phyloP scores from a whole-genome alignment of 2,888 invertebrate species.

The Microchrysa polita region DNA sequence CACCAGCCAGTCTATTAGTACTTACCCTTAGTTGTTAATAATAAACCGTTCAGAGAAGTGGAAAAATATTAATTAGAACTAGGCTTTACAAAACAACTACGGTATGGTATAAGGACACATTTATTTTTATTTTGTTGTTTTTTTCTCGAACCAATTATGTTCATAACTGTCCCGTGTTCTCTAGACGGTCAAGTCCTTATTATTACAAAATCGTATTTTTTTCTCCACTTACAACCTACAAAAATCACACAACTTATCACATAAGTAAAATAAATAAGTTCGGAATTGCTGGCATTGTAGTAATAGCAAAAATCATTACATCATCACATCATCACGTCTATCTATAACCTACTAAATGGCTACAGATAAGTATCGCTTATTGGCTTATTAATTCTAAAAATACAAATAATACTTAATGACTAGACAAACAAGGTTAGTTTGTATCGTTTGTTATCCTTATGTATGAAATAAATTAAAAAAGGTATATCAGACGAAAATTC shows the following conservation, averaged over 20 bases:
- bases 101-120: too few relatives aligned
- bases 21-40: too few relatives aligned
- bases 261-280: conserved; percentile 21
- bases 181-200: too few relatives aligned
- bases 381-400: background rate
- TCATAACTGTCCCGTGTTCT: too few relatives aligned
- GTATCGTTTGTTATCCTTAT: background rate
- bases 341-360: background rate
- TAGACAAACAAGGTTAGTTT: conserved; percentile 5
- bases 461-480: background rate
- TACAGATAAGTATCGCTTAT: conserved; percentile 5
- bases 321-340: conserved; percentile 31
- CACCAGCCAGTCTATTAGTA: too few relatives aligned
- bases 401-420: conserved; percentile 38
- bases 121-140: too few relatives aligned
- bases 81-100: too few relatives aligned
- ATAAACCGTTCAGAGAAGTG: too few relatives aligned
- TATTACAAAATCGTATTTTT: background rate
- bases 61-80: too few relatives aligned
- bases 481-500: background rate
- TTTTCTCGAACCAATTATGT: too few relatives aligned
- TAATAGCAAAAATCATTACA: conserved; percentile 16
- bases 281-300: background rate
- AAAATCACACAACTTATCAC: background rate
- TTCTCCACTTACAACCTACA: conserved; percentile 10